A percentile compares a stretch with the other conserved stretches of the same genome.
These are phyloP conservation scores for Octodon degus DNA, from an alignment of 2,113 vertebrate genomes.

Conservation along the genomic window DNA sequence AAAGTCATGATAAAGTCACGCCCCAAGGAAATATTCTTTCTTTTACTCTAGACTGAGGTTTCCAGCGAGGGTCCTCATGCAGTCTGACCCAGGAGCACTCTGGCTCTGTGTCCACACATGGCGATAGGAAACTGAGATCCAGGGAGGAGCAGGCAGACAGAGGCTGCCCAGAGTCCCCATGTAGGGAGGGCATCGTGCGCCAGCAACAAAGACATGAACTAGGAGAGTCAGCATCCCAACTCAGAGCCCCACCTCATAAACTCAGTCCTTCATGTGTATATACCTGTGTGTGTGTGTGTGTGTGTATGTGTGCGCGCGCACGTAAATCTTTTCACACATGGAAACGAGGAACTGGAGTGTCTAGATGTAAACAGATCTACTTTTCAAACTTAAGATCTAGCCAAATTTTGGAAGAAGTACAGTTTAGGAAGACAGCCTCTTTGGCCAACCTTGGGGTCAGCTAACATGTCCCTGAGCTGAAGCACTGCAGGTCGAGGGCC, in stretches of 20 bases:
- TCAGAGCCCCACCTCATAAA: not conserved
- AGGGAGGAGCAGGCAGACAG: no score
- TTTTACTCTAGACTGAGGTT: not conserved
- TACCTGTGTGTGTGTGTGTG: not conserved
- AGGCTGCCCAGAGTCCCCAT: not conserved
- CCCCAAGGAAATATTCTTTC: not conserved
- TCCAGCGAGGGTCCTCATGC: not conserved
- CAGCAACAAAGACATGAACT: not conserved
- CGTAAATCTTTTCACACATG: not conserved
- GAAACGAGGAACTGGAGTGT: not conserved
- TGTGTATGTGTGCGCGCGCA: not conserved
- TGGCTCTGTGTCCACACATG: no score
- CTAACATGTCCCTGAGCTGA: not conserved
- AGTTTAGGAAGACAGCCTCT: not conserved
- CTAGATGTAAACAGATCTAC: not conserved
- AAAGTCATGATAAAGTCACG: slow-evolving; percentile 17
- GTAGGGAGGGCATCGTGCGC: not conserved
- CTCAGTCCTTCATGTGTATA: not conserved
- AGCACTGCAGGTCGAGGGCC: not conserved
- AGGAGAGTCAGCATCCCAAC: not conserved
- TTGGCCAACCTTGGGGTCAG: not conserved
- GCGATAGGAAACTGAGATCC: no score
- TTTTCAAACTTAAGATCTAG: not conserved
- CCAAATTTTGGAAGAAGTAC: not conserved
- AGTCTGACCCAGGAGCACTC: not conserved